These are phyloP conservation scores for Aethes cnicana DNA, from an alignment of 2,888 invertebrate genomes.

Conservation along the genomic window DNA sequence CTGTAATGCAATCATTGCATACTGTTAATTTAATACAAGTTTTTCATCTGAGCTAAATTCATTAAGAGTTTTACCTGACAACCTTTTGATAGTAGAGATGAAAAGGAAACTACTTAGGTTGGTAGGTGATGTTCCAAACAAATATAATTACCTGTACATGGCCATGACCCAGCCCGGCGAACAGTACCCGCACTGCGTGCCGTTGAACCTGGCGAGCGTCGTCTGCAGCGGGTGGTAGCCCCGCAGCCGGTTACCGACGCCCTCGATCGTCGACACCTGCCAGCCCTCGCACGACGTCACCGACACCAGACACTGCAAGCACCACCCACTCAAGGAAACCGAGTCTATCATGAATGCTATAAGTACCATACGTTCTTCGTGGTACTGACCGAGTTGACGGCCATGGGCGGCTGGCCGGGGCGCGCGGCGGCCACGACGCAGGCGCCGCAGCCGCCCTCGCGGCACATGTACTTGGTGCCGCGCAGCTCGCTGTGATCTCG, in stretches of 20 bases:
- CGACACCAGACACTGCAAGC: constrained; percentile 53
- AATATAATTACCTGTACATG: constrained; percentile 84
- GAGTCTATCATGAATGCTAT: background rate
- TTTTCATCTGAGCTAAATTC: too few species aligned
- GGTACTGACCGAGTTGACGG: constrained; percentile 84
- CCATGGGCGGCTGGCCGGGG: constrained; percentile 51
- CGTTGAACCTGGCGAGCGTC: constrained; percentile 83
- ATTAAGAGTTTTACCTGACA: too few species aligned
- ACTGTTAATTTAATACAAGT: too few species aligned
- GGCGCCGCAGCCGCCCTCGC: constrained; percentile 86
- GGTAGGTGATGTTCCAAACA: too few species aligned
- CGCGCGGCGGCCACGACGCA: constrained; percentile 78
- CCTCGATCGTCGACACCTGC: constrained; percentile 86
- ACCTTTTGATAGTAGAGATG: too few species aligned
- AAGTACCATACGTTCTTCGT: constrained; percentile 14
- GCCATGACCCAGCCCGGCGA: constrained; percentile 90
- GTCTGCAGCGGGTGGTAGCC: constrained; percentile 87
- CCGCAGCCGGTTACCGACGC: constrained; percentile 78
- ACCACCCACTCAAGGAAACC: background rate
- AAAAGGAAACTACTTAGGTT: too few species aligned
- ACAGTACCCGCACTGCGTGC: constrained; percentile 89
- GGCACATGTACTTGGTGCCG: constrained; percentile 87
- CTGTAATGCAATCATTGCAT: too few species aligned
- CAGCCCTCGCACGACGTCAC: constrained; percentile 77
- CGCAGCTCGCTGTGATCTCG: constrained; percentile 78